Percentiles rank a stretch among this genome's conserved stretches.
phyloP scores from a whole-genome alignment of 2,888 invertebrate species.

The Ypsolopha sequella region DNA sequence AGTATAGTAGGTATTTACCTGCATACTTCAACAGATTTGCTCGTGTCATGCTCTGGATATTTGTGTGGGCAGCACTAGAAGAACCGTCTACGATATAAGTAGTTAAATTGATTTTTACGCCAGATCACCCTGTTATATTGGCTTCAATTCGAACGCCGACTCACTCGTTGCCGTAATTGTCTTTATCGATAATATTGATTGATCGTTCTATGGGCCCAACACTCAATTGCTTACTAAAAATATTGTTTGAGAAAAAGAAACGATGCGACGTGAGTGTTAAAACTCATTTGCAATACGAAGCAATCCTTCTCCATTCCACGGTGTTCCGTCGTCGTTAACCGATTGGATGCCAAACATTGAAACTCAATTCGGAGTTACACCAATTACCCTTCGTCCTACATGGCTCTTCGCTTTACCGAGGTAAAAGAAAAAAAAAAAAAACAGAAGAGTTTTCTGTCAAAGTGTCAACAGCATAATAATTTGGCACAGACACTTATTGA shows the following conservation, averaged over 20 bases:
- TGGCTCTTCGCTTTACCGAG: constrained; percentile 17
- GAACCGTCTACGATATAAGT: constrained; percentile 1
- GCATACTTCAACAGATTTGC: no score
- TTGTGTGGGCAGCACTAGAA: constrained; percentile 7
- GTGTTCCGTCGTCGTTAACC: constrained; percentile 6
- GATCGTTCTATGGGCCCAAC: constrained; percentile 37
- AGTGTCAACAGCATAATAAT: constrained; percentile 16
- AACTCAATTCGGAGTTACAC: constrained; percentile 15
- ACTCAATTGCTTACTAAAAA: constrained; percentile 2
- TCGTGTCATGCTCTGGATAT: not conserved
- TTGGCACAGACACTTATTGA: constrained; percentile 33
- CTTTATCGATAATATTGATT: constrained; percentile 62
- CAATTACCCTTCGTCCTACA: constrained; percentile 15
- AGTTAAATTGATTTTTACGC: constrained; percentile 12
- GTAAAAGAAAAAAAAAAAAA: constrained; percentile 7
- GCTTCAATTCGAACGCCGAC: constrained; percentile 7
- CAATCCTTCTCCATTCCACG: constrained; percentile 1
- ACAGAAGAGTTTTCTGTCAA: constrained; percentile 19
- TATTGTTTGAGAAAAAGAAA: not conserved
- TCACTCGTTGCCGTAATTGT: constrained; percentile 38
- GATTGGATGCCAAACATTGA: constrained; percentile 15
- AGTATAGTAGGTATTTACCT: no score
- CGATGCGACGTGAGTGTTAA: not conserved
- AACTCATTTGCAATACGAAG: not conserved
- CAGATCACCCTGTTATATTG: constrained; percentile 8